Conservation (phyloP, 2,113 vertebrate genomes). For the Poicephalus gulielmi region DNA sequence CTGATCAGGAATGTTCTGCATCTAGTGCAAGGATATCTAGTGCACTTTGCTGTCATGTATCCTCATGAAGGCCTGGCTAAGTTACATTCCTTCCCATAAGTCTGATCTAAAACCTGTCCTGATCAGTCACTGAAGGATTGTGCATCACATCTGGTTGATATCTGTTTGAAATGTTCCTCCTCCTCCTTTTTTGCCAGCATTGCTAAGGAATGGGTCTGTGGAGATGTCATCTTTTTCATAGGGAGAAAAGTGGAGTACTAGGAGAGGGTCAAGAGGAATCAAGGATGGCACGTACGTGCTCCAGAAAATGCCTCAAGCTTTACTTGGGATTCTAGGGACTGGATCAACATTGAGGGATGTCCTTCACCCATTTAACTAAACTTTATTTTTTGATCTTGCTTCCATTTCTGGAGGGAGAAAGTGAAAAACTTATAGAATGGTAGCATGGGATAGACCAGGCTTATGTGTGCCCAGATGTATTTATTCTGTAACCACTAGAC, state of each 20-base stretch:
- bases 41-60: rapidly evolving
- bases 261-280: not conserved
- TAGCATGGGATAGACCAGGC: not conserved
- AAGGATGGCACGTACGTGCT: rapidly evolving
- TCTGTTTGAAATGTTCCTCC: not conserved
- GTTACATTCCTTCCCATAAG: not conserved
- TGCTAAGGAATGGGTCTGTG: not conserved
- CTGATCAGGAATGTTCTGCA: not conserved
- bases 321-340: not conserved
- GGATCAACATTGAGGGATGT: rapidly evolving
- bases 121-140: not conserved
- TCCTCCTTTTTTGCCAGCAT: not conserved
- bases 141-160: not conserved
- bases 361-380: not conserved
- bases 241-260: not conserved
- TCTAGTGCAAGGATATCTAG: too few relatives aligned
- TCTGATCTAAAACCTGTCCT: not conserved
- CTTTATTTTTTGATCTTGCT: not conserved
- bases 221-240: not conserved
- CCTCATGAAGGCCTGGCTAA: not conserved
- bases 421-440: not conserved
- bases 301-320: not conserved
- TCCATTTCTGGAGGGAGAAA: not conserved
- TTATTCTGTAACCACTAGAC: not conserved
- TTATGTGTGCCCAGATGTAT: not conserved